Evolutionary conservation across 30 jellyfish, hydroid and myxozoan species (phyloP).

Genomic region (Morbakka virulenta): DNA sequence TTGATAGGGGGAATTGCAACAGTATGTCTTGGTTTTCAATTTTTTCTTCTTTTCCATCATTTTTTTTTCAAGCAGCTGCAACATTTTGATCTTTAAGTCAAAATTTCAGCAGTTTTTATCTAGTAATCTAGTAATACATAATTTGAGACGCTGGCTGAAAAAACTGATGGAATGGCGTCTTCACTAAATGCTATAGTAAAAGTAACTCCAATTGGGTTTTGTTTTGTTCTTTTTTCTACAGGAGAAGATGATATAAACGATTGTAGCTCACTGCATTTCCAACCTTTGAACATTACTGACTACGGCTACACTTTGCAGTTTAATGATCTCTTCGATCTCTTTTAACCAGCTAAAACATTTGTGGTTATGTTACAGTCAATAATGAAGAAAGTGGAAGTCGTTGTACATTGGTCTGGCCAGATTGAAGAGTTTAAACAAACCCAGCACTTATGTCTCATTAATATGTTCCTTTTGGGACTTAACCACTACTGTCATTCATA

Average conservation of each 20-base stretch:
- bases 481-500: constrained; percentile 66
- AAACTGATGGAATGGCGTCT: constrained; percentile 45
- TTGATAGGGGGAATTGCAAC: no score
- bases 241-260: constrained; percentile 34
- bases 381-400: constrained; percentile 28
- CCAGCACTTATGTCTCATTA: constrained; percentile 43
- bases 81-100: constrained; percentile 44
- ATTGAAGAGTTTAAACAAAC: constrained; percentile 40
- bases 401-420: constrained; percentile 58
- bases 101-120: constrained; percentile 14
- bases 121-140: constrained; percentile 35
- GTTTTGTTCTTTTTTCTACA: constrained; percentile 22
- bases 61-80: constrained; percentile 26
- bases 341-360: constrained; percentile 61
- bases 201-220: constrained; percentile 18
- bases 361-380: constrained; percentile 46
- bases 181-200: constrained; percentile 47
- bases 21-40: constrained; percentile 35
- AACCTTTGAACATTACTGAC: constrained; percentile 25
- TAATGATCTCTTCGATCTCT: constrained; percentile 39
- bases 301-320: constrained; percentile 36
- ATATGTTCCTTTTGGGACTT: constrained; percentile 52
- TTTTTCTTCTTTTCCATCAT: constrained; percentile 53
- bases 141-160: constrained; percentile 49
- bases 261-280: constrained; percentile 36